phyloP scores from a whole-genome alignment of 2,888 invertebrate species.

The Polydrusus pterygomalis region DNA sequence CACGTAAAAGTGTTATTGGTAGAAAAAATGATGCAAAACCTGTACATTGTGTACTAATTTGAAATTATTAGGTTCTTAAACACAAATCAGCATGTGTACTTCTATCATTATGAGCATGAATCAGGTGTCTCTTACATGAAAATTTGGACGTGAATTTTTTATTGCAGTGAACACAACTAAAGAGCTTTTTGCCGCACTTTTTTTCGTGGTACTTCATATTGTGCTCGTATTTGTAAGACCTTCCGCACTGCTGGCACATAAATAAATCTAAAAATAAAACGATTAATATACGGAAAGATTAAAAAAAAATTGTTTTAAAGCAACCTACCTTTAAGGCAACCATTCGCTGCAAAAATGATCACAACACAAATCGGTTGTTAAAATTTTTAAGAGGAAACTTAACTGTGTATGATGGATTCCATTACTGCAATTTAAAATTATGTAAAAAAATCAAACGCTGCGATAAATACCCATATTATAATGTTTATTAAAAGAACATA shows the following conservation, averaged over 20 bases:
- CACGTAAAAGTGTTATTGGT: no score
- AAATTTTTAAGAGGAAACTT: no score
- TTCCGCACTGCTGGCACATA: slow-evolving; percentile 49
- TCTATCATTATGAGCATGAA: slow-evolving; percentile 5
- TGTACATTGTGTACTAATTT: not conserved
- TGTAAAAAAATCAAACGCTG: no score
- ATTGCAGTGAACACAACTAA: slow-evolving; percentile 53
- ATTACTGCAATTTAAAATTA: no score
- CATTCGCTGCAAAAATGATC: no score
- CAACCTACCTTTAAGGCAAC: slow-evolving; percentile 3
- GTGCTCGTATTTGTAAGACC: slow-evolving; percentile 59
- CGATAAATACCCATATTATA: no score
- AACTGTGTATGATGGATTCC: no score
- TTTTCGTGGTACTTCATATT: slow-evolving; percentile 59
- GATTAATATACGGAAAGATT: not conserved
- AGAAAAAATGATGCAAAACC: not conserved
- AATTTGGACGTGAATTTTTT: slow-evolving; percentile 58
- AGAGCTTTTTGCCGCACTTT: slow-evolving; percentile 58
- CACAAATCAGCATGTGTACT: no score
- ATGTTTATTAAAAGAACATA: no score
- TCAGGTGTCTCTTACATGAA: slow-evolving; percentile 49
- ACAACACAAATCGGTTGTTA: no score
- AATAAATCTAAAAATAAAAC: slow-evolving; percentile 18
- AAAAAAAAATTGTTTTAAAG: not conserved
- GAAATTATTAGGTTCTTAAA: not conserved